Percentiles rank a stretch among this genome's conserved stretches.
Conservation (phyloP, 2,888 invertebrate genomes). For the Lumbricus terrestris region DNA sequence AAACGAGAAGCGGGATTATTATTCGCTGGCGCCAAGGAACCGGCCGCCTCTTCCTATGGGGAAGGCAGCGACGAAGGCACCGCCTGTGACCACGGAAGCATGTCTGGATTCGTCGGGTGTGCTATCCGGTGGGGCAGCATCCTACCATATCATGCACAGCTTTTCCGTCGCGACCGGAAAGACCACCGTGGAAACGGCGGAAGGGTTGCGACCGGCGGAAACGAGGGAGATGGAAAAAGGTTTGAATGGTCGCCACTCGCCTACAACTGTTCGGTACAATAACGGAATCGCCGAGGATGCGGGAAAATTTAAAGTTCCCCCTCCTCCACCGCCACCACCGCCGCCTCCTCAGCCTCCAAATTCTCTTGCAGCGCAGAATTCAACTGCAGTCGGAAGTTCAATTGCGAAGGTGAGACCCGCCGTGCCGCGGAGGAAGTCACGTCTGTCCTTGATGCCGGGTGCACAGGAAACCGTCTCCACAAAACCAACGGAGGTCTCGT, state of each 20-base stretch:
- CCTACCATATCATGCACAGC: not conserved
- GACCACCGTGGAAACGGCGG: not conserved
- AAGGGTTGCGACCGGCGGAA: not conserved
- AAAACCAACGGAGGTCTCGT: not conserved
- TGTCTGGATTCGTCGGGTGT: not conserved
- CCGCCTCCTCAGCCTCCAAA: constrained; percentile 21
- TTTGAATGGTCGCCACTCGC: not conserved
- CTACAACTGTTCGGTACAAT: not conserved
- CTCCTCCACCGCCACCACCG: no score
- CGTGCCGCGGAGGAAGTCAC: not conserved
- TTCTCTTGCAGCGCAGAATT: not conserved
- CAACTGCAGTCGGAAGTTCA: not conserved
- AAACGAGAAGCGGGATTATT: not conserved
- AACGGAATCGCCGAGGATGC: not conserved
- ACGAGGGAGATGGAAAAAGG: not conserved
- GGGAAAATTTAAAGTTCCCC: not conserved
- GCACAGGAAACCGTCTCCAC: not conserved
- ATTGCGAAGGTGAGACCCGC: not conserved
- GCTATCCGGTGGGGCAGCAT: no score
- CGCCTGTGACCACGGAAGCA: not conserved
- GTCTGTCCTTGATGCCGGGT: not conserved
- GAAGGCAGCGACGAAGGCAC: constrained; percentile 15
- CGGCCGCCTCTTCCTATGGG: constrained; percentile 9
- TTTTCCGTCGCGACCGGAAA: not conserved
- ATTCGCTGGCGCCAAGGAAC: not conserved